phyloP scores from a whole-genome alignment of 2,113 vertebrate species.

The Halichoeres trimaculatus region DNA sequence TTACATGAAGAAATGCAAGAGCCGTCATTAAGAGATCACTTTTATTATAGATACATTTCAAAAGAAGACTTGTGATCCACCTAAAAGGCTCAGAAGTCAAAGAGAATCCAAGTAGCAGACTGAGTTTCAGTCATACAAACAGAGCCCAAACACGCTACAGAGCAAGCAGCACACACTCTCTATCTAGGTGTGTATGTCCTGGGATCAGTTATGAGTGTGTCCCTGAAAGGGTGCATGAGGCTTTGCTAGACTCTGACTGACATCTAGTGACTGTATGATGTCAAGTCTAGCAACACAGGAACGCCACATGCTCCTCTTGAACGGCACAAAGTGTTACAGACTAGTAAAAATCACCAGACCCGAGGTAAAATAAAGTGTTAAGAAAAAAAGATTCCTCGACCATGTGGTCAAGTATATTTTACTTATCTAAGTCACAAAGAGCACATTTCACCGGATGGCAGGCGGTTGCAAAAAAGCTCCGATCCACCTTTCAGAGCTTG shows the following conservation, averaged over 20 bases:
- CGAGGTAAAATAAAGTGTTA: not conserved
- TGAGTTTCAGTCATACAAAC: conserved; percentile 21
- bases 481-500: not conserved
- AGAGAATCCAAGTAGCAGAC: conserved; percentile 25
- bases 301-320: not conserved
- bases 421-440: conserved; percentile 12
- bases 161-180: conserved; percentile 32
- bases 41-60: not conserved
- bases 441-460: not conserved
- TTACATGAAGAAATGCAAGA: not conserved
- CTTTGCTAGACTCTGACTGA: conserved; percentile 49
- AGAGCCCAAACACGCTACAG: conserved; percentile 23
- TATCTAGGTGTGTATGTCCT: conserved; percentile 29
- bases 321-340: not conserved
- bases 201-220: conserved; percentile 17
- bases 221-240: not conserved
- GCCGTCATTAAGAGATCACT: not conserved
- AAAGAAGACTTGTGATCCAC: not conserved
- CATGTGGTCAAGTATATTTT: not conserved
- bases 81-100: conserved; percentile 19
- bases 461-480: conserved; percentile 16
- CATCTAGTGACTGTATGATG: conserved; percentile 67
- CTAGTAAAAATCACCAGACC: not conserved
- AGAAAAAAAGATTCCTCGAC: not conserved
- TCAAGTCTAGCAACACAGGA: conserved; percentile 4